A percentile compares a stretch with the other conserved stretches of the same genome.
Evolutionary conservation across 2,888 invertebrate species (phyloP).

Genomic region (Drosophila nigricruria): DNA sequence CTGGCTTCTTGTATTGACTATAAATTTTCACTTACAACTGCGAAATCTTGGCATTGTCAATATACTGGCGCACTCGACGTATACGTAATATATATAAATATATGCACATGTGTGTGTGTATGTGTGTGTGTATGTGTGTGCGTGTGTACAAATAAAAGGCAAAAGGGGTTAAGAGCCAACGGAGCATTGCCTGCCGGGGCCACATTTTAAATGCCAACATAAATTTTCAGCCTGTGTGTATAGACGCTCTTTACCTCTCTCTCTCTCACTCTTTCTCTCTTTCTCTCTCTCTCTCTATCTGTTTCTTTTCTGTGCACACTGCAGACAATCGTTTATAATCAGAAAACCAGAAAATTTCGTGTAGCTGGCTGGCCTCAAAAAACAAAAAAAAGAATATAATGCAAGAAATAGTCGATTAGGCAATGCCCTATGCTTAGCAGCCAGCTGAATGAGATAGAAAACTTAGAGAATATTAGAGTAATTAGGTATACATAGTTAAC

Average conservation of each 20-base stretch:
- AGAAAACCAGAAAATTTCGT: constrained; percentile 78
- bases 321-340: constrained; percentile 80
- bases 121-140: constrained; percentile 13
- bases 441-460: background rate
- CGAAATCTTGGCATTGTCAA: constrained; percentile 60
- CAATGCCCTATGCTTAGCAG: constrained; percentile 1
- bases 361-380: constrained; percentile 57
- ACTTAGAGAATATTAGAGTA: background rate
- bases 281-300: background rate
- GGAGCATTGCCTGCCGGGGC: constrained; percentile 40
- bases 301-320: constrained; percentile 34
- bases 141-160: constrained; percentile 47
- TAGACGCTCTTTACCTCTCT: background rate
- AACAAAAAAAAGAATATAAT: background rate
- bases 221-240: constrained; percentile 46
- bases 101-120: constrained; percentile 7
- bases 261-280: background rate
- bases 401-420: background rate
- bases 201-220: constrained; percentile 72
- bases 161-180: constrained; percentile 47
- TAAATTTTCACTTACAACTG: constrained; percentile 72
- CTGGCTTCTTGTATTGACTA: constrained; percentile 63
- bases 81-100: constrained; percentile 40
- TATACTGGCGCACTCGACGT: constrained; percentile 38
- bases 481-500: background rate